Evolutionary conservation across 2,797 vertebrate species (phyloP).

Genomic region (Cheracebus regulus): DNA sequence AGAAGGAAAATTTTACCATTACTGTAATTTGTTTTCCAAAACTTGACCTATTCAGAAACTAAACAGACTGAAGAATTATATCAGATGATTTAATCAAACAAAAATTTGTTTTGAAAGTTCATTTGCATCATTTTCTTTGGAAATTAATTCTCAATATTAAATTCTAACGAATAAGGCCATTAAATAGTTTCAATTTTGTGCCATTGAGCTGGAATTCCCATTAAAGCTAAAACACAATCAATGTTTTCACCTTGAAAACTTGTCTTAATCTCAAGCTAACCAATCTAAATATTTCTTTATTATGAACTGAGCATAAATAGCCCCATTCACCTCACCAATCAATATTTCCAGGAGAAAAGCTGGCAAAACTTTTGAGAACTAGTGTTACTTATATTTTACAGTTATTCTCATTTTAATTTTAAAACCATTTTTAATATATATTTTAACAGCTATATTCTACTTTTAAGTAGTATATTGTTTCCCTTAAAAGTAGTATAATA

Average conservation of each 20-base stretch:
- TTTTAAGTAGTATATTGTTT: neutral
- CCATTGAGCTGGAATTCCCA: neutral
- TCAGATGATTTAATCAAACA: neutral
- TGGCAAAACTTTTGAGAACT: neutral
- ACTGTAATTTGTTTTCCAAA: slow-evolving; percentile 18
- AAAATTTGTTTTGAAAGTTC: neutral
- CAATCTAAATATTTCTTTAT: neutral
- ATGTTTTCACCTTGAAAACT: neutral
- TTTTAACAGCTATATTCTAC: neutral
- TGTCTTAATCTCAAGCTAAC: neutral
- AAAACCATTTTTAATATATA: neutral
- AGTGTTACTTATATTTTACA: neutral
- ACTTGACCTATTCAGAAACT: neutral
- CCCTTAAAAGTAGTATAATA: neutral
- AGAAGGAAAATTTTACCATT: neutral
- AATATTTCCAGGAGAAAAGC: neutral
- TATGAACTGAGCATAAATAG: neutral
- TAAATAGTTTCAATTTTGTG: neutral
- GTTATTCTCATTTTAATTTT: neutral
- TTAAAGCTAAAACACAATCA: neutral
- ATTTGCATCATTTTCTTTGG: neutral
- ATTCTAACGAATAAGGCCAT: neutral
- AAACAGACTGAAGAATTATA: neutral
- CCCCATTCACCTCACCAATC: neutral
- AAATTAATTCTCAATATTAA: neutral